Base-by-base conservation (phyloP, 2,888 invertebrate species). In the Brenthis ino region DNA sequence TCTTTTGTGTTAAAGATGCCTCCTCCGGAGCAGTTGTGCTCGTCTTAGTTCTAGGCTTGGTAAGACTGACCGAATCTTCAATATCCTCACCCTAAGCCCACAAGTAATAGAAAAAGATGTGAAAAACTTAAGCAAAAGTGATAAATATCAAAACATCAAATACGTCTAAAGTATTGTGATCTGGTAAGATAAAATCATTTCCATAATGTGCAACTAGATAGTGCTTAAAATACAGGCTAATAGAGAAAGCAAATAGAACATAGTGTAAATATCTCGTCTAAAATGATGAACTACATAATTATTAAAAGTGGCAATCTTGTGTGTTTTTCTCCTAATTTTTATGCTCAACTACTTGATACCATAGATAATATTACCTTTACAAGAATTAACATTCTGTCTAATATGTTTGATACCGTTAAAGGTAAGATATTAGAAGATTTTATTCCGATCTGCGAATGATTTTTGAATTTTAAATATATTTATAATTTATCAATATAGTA, bases 11-110 rank as follows among this genome's bases (percentile, higher is more conserved):
- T 73, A 93, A 90, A 74, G 91, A 84, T 77, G 91, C 93, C 77
- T 93, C 93, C 84, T 91, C 93, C 65, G 92, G 93, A 75, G 92
- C 90, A 71, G 91, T 91, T 69, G 92, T 91, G 85, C 89, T 91
- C 76, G 89, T 92, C 84, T 92, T 93, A 84, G 87, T 88, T 77
- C 86, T 87, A 75, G 93, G 93, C 78, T 91, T 90, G 79, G 86
- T 85, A 77, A 93, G 83, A 80, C 84, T 93, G 80, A 93, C 85
- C 77, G 88, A 90, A 89, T 94, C 82, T 85, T 92, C 87, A 85
- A 88, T 87, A 79, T 92, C 91, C 83, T 91, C 91, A 77, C 84
- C 90, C 92, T 92, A 82, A 74, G 79, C 84, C 83, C 84, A 78
- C 76, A 80, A 83, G 73, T 75, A 79, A 77, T 77, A 74, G 82